phyloP scores from a whole-genome alignment of 2,797 vertebrate genomes.

The Neopelma chrysocephalum region DNA sequence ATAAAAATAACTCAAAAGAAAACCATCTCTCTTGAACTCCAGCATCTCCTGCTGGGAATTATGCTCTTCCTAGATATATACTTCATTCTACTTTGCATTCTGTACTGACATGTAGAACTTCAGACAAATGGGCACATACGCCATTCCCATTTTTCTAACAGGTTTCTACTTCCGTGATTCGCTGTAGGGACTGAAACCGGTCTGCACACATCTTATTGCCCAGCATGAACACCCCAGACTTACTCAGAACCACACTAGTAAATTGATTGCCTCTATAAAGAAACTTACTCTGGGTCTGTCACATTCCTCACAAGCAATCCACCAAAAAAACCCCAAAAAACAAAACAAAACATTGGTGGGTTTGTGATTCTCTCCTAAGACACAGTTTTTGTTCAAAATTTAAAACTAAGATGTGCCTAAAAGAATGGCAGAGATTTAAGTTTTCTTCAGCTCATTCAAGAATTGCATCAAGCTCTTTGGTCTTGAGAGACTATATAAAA shows the following conservation, averaged over 20 bases:
- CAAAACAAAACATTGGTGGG: background rate
- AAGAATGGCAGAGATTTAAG: background rate
- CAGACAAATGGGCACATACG: fast-evolving
- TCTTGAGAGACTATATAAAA: background rate
- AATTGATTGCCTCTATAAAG: background rate
- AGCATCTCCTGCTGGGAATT: background rate
- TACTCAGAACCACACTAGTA: background rate
- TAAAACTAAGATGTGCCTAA: background rate
- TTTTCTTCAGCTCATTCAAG: background rate
- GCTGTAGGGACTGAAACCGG: background rate
- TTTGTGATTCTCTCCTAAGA: background rate
- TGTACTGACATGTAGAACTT: background rate
- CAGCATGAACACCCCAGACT: background rate
- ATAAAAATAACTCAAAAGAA: background rate
- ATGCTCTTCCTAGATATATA: background rate
- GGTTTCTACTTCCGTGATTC: background rate
- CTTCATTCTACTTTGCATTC: background rate
- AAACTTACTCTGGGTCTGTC: background rate
- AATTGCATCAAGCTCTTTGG: background rate
- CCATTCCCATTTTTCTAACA: background rate
- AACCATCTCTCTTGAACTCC: background rate
- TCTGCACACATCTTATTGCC: background rate
- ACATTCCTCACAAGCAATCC: background rate
- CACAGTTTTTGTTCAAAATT: background rate
- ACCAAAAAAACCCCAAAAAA: background rate